These are phyloP conservation scores for Lycodopsis pacificus DNA, from an alignment of 2,797 vertebrate genomes.

Conservation along the genomic window DNA sequence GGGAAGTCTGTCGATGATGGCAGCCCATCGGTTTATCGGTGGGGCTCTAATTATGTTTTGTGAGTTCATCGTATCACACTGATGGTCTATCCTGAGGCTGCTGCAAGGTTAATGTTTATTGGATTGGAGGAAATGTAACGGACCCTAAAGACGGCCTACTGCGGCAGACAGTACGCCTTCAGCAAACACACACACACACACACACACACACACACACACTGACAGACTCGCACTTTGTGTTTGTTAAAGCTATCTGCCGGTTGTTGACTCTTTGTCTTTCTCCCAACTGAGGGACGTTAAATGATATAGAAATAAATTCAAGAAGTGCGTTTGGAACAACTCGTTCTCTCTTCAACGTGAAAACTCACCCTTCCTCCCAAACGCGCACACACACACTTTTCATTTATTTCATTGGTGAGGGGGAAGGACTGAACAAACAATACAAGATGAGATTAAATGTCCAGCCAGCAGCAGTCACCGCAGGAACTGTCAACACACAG, in stretches of 20 bases:
- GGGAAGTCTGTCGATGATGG: not conserved
- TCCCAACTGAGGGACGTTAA: conserved; percentile 10
- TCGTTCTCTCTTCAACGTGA: not conserved
- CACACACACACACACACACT: conserved; percentile 15
- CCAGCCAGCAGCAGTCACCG: conserved; percentile 50
- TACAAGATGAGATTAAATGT: conserved; percentile 66
- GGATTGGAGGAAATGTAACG: conserved; percentile 72
- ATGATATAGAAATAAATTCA: conserved; percentile 14
- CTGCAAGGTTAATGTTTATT: conserved; percentile 70
- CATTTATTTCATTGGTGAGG: conserved; percentile 40
- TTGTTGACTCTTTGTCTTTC: conserved; percentile 58
- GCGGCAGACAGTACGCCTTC: conserved; percentile 60
- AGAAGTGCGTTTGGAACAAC: not conserved
- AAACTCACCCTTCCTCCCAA: not conserved
- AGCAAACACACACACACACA: conserved; percentile 65
- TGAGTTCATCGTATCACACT: accelerated
- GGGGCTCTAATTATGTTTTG: not conserved
- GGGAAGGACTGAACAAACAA: conserved; percentile 69
- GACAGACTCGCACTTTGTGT: conserved; percentile 33
- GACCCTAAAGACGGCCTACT: conserved; percentile 43
- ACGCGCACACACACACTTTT: conserved; percentile 40
- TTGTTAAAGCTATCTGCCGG: conserved; percentile 60
- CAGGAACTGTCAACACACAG: conserved; percentile 46
- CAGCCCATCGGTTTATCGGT: not conserved
- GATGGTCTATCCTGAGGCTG: not conserved